Base-by-base conservation (phyloP, 2,113 vertebrate genomes). In the Entelurus aequoreus region DNA sequence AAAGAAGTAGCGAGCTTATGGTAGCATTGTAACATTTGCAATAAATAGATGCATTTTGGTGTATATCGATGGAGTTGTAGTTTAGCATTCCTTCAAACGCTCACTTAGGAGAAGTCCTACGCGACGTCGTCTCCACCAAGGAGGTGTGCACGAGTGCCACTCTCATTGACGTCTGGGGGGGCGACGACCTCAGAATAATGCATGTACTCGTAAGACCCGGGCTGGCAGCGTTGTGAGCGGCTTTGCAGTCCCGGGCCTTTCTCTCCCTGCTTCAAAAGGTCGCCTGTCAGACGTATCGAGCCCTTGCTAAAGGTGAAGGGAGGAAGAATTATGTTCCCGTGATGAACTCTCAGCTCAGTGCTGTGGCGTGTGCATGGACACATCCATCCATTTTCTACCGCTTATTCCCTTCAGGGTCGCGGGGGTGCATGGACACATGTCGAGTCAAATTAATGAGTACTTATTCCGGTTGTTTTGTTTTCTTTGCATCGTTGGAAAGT, bases 281-380 rank as follows among this genome's bases (percentile, higher is more conserved):
- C 89, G 88, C 68, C 68, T 71, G 76, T 90, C 90, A 88, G 78
- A 84, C 83, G 50, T 88, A 90, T 90, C 71, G 87, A 91, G 78
- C 84, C 68, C 28, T 79, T 63, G 63, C 81, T 70, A 86, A 87
- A 88, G 85, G 83, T 88, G 86, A 86, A 68, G 65, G 80, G 71
- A 84, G 46, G 69, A 71, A 64, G 42, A 84, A 86, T 87, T 82
- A 77, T 75, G 77, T 75, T 78, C 72, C 72, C 84, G 81, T 75
- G 79, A 80, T 77, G 65, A 83, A 78, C 68, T 7, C 60, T 46
- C 48, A 15, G 60, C 67, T 66, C 70, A 57, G 42, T 12, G 51
- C 51, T 16, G 38, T 13, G 6, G 36, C 2, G 42, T 11, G 42
- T 44, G 42, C 10, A 2, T 1, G n/a, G n/a, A n/a, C n/a, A n/a